Evolutionary conservation across 2,888 invertebrate genomes (phyloP).

Genomic region (Eulithis prunata): DNA sequence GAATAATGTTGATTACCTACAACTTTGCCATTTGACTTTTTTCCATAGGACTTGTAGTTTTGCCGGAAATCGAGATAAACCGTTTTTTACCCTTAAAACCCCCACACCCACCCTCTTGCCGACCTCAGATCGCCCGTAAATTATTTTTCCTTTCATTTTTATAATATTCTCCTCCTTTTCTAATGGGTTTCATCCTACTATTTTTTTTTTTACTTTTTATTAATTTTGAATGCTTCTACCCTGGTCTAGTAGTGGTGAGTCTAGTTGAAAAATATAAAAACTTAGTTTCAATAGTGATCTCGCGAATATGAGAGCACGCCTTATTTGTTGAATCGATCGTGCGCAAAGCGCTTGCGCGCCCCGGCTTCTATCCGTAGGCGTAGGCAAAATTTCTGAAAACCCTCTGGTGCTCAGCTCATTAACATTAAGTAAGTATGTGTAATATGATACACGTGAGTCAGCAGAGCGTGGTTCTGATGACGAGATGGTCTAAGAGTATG

Average conservation of each 20-base stretch:
- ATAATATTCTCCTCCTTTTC: too few species aligned
- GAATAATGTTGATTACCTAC: too few species aligned
- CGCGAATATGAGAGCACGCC: conserved; percentile 57
- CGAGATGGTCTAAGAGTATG: conserved; percentile 4
- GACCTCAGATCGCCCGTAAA: too few species aligned
- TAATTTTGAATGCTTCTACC: too few species aligned
- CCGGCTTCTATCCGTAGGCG: conserved; percentile 41
- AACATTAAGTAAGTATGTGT: neutral
- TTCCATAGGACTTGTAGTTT: too few species aligned
- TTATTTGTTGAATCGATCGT: conserved; percentile 64
- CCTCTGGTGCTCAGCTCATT: conserved; percentile 6
- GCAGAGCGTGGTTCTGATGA: conserved; percentile 9
- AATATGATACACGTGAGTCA: neutral
- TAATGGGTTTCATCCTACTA: too few species aligned
- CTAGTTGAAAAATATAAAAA: neutral
- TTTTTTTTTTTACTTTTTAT: too few species aligned
- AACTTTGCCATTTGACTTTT: too few species aligned
- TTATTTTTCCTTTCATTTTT: too few species aligned
- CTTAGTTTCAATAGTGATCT: conserved; percentile 18
- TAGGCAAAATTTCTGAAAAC: conserved; percentile 1
- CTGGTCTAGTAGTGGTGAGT: neutral
- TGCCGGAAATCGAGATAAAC: too few species aligned
- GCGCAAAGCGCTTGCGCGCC: conserved; percentile 66
- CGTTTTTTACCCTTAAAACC: too few species aligned
- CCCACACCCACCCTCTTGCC: too few species aligned